Percentiles rank a stretch among this genome's conserved stretches.
Evolutionary conservation across 2,888 invertebrate species (phyloP).

Genomic region (Therioaphis trifolii): DNA sequence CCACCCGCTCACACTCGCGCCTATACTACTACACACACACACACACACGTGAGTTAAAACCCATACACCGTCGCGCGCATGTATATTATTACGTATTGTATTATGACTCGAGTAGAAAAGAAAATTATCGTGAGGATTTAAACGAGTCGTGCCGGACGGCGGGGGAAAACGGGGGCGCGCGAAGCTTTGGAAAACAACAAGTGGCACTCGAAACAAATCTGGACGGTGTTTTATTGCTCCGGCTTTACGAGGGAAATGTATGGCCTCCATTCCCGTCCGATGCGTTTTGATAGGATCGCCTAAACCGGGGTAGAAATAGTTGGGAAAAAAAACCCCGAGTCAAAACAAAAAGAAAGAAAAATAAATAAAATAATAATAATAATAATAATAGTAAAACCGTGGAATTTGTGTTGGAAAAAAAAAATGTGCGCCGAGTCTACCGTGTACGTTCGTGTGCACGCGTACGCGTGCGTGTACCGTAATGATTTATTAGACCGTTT

Average conservation of each 20-base stretch:
- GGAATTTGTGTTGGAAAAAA: neutral
- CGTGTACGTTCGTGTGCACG: neutral
- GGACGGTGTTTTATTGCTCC: constrained; percentile 56
- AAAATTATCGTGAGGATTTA: constrained; percentile 48
- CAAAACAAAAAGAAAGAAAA: neutral
- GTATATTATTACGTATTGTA: neutral
- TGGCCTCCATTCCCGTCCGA: constrained; percentile 15
- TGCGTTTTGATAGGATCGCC: constrained; percentile 39
- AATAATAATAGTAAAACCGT: neutral
- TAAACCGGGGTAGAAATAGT: neutral
- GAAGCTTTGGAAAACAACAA: constrained; percentile 58
- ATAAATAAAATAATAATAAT: neutral
- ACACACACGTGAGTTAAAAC: neutral
- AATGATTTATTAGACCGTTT: constrained; percentile 12
- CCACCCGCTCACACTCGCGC: neutral
- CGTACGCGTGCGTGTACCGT: neutral
- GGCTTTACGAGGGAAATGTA: constrained; percentile 47
- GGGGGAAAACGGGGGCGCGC: neutral
- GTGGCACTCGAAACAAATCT: constrained; percentile 53
- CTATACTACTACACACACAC: too few relatives aligned
- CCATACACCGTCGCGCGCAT: neutral
- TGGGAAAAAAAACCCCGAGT: neutral
- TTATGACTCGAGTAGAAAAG: constrained; percentile 41
- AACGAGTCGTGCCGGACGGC: neutral
- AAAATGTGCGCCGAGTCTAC: neutral